Evolutionary conservation across 2,888 invertebrate species (phyloP).

Genomic region (Drosophila cracens): DNA sequence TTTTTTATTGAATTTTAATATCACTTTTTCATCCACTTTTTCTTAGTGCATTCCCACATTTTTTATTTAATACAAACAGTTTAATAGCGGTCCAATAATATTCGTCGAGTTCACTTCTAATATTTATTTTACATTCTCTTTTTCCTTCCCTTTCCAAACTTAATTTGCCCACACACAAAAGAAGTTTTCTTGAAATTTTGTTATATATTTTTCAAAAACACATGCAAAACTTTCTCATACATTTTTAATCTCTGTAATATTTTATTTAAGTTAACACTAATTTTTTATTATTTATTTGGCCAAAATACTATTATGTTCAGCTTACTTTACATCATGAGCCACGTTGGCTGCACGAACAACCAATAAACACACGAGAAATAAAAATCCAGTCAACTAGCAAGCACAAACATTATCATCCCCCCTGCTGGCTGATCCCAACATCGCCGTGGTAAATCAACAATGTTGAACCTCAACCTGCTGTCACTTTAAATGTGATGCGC

Average conservation of each 20-base stretch:
- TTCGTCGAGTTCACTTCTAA: not conserved
- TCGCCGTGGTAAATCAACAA: not conserved
- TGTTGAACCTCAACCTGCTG: conserved; percentile 42
- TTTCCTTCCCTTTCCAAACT: not conserved
- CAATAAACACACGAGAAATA: conserved; percentile 17
- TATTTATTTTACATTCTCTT: not conserved
- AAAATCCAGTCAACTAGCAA: conserved; percentile 17
- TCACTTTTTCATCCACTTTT: not conserved
- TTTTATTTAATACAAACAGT: not conserved
- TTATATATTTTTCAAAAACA: not conserved
- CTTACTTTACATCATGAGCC: conserved; percentile 12
- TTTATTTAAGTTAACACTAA: not conserved
- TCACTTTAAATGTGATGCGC: conserved; percentile 67
- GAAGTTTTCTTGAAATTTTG: not conserved
- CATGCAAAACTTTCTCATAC: not conserved
- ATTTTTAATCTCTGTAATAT: not conserved
- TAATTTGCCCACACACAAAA: not conserved
- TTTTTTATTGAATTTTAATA: not conserved
- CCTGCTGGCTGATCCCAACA: not conserved
- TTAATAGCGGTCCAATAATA: not conserved
- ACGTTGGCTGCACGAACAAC: conserved; percentile 12
- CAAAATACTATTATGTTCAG: conserved; percentile 1
- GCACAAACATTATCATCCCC: not conserved
- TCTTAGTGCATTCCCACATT: not conserved
- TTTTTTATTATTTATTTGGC: not conserved